Evolutionary conservation across 2,888 invertebrate species (phyloP).

Genomic region (Brachynemurus nebulosus): DNA sequence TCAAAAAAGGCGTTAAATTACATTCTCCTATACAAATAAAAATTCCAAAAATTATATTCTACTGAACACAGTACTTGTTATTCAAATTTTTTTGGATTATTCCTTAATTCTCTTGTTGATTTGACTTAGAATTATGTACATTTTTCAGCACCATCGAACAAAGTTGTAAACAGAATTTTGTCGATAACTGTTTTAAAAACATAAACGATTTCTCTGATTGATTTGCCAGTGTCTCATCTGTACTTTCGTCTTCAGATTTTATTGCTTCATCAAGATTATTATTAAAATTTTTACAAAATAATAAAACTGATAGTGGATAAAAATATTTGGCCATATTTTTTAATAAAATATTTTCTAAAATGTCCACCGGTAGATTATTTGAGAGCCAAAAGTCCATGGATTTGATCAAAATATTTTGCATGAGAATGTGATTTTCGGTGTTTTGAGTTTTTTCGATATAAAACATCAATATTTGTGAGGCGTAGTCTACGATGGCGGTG

Average conservation of each 20-base stretch:
- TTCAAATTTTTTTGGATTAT: too few species aligned
- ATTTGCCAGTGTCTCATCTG: constrained; percentile 8
- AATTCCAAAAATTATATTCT: too few species aligned
- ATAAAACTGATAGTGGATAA: constrained; percentile 31
- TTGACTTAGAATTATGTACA: constrained; percentile 27
- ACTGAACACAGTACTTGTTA: too few species aligned
- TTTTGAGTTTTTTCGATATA: constrained; percentile 29
- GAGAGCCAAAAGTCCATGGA: constrained; percentile 32
- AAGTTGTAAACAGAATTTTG: constrained; percentile 33
- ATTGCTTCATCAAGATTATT: constrained; percentile 27
- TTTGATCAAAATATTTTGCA: constrained; percentile 32
- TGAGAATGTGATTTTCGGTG: constrained; percentile 32
- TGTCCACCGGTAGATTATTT: constrained; percentile 28
- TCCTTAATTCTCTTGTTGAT: too few species aligned
- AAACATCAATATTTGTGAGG: constrained; percentile 29
- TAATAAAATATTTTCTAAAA: constrained; percentile 29
- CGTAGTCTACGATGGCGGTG: constrained; percentile 26
- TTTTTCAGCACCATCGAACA: constrained; percentile 34
- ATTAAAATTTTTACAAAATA: constrained; percentile 33
- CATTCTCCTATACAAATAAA: too few species aligned
- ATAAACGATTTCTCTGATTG: constrained; percentile 27
- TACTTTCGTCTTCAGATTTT: constrained; percentile 19
- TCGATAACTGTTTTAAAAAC: constrained; percentile 32
- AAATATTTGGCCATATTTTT: constrained; percentile 34
- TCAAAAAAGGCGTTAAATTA: too few species aligned